Base-by-base conservation (phyloP, 2,888 invertebrate genomes). In the Oasisia sp. region DNA sequence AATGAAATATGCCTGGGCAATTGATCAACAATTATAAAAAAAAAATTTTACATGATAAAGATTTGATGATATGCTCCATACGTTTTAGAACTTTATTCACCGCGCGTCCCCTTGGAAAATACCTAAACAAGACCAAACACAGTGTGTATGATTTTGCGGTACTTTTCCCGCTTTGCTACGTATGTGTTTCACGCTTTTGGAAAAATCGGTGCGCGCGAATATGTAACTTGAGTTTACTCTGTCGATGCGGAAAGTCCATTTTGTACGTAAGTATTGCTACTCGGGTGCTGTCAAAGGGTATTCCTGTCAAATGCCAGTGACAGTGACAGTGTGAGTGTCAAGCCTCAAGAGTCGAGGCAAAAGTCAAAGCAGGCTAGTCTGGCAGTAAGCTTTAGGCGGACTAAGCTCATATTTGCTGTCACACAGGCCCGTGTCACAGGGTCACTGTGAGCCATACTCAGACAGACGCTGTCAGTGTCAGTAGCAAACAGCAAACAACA, bases 51-150 rank as follows among this genome's bases (percentile, higher is more conserved):
- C n/a, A 7, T 74, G 74, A 19, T 27, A 74, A 2, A 3, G 74
- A 74, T 74, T 74, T 27, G 7, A 7, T 27, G 14, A 74, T 74
- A 74, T 4, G 19, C 27, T 74, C 74, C 5, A 19, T 50, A 8
- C 5, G 27, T 74, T 74, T 74, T 19, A 27, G 19, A n/a, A 74
- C n/a, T 74, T 74, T 27, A 74, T 74, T 74, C 14, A 74, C 74
- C 27, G 74, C 74, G 27, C 9, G 74, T 74, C 74, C 74, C 74
- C 74, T 74, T 74, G 74, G 74, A 74, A 74, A 74, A 74, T 74
- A 74, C 74, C 74, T 74, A 74, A 74, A 74, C 74, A 74, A 74
- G 74, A 74, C 74, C 74, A 74, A 74, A 74, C 74, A n/a, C 7
- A 27, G 27, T 19, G 74, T 74, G 74, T 27, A 74, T 74, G 1